These are phyloP conservation scores for Epistrophe grossulariae DNA, from an alignment of 2,888 invertebrate species.

Conservation along the genomic window DNA sequence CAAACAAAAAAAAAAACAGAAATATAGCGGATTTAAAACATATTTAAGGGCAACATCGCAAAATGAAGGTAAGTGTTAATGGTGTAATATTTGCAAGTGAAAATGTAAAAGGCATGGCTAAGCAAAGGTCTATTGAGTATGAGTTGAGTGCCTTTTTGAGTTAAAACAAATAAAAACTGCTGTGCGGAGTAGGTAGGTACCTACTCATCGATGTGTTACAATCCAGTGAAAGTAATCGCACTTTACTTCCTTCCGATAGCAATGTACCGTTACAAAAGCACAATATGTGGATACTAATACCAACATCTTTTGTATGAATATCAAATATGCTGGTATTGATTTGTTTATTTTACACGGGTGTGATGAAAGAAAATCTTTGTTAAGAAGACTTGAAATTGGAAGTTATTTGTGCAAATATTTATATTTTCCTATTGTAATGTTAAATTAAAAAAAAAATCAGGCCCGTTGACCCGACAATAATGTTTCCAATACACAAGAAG, in stretches of 20 bases:
- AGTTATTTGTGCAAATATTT: conserved; percentile 1
- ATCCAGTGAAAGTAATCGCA: conserved; percentile 65
- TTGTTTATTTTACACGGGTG: neutral
- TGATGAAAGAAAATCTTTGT: neutral
- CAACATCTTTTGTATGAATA: neutral
- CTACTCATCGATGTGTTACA: conserved; percentile 61
- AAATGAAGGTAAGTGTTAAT: conserved; percentile 60
- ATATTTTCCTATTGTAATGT: neutral
- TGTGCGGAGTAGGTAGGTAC: neutral
- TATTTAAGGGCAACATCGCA: neutral
- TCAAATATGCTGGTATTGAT: neutral
- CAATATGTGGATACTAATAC: conserved; percentile 2
- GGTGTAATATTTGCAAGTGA: neutral
- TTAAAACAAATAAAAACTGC: neutral
- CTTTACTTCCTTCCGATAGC: conserved; percentile 59
- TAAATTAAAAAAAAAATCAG: neutral
- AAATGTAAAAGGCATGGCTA: conserved; percentile 20
- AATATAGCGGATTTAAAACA: neutral
- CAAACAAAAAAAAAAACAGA: neutral
- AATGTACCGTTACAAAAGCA: conserved; percentile 31
- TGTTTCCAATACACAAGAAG: neutral
- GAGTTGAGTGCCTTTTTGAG: neutral
- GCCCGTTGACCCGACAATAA: neutral
- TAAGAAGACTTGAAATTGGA: neutral
- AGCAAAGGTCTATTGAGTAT: neutral